Conservation (phyloP, 2,888 invertebrate species). For the Schizaphis graminum region DNA sequence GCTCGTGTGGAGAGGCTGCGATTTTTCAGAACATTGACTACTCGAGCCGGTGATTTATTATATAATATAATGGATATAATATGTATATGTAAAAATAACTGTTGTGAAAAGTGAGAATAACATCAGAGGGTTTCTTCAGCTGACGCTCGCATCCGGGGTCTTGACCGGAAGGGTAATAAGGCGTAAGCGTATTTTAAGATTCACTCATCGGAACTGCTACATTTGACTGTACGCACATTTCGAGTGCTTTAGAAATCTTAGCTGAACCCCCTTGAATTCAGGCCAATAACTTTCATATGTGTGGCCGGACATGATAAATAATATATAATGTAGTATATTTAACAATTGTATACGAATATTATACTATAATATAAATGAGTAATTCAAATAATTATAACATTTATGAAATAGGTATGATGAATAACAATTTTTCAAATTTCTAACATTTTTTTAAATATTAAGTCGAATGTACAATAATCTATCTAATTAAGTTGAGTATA, state of each 20-base stretch:
- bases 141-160: slow-evolving; percentile 49
- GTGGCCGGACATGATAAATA: not conserved
- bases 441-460: not conserved
- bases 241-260: not conserved
- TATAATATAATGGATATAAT: not conserved
- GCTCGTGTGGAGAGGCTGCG: not conserved
- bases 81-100: slow-evolving; percentile 49
- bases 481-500: not conserved
- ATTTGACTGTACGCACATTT: not conserved
- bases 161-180: slow-evolving; percentile 62
- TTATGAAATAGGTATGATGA: not conserved
- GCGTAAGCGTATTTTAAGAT: slow-evolving; percentile 60
- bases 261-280: slow-evolving; percentile 37
- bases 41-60: slow-evolving; percentile 21
- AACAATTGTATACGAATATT: not conserved
- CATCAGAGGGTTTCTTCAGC: slow-evolving; percentile 13
- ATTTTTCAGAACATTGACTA: slow-evolving; percentile 37
- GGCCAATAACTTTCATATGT: slow-evolving; percentile 41
- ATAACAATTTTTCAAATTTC: not conserved
- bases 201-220: slow-evolving; percentile 18
- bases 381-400: not conserved
- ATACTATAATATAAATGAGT: not conserved
- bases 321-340: not conserved
- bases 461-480: not conserved
- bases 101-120: slow-evolving; percentile 19